A percentile compares a stretch with the other conserved stretches of the same genome.
Evolutionary conservation across 2,888 invertebrate species (phyloP).

Genomic region (Volucella inflata): DNA sequence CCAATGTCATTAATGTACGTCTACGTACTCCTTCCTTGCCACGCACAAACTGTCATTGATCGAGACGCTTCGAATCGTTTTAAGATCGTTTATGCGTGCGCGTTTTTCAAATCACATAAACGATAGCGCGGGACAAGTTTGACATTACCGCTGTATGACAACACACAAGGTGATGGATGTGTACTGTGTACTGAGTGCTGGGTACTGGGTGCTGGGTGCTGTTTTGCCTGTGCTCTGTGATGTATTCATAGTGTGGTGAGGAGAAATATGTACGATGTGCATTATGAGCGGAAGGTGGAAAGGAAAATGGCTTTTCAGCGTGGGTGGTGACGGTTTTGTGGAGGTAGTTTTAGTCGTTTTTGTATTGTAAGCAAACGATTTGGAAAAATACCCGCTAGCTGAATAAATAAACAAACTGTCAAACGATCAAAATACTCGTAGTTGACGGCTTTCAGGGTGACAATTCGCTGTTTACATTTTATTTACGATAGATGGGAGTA

Average conservation of each 20-base stretch:
- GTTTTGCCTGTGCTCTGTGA: too few species aligned
- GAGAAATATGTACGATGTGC: conserved; percentile 10
- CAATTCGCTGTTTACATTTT: conserved; percentile 65
- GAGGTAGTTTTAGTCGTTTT: conserved; percentile 62
- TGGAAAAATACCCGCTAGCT: conserved; percentile 67
- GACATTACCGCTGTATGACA: conserved; percentile 62
- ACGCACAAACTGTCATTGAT: conserved; percentile 56
- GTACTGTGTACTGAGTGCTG: not conserved
- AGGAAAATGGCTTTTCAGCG: conserved; percentile 53
- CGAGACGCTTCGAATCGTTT: conserved; percentile 15
- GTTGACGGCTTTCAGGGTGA: conserved; percentile 72
- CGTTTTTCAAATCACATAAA: conserved; percentile 45
- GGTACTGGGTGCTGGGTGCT: not conserved
- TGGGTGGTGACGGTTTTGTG: conserved; percentile 66
- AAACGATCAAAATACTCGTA: conserved; percentile 62
- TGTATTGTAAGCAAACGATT: conserved; percentile 63
- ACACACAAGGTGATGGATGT: conserved; percentile 46
- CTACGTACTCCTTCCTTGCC: not conserved
- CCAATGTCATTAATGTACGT: not conserved
- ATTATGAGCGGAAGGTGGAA: not conserved
- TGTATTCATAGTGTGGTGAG: too few species aligned
- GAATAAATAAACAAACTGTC: conserved; percentile 74
- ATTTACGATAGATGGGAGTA: conserved; percentile 44
- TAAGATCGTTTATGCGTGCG: conserved; percentile 50
- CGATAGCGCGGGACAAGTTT: conserved; percentile 66